phyloP scores from a whole-genome alignment of 2,888 invertebrate genomes.

The Tetragnatha montana region DNA sequence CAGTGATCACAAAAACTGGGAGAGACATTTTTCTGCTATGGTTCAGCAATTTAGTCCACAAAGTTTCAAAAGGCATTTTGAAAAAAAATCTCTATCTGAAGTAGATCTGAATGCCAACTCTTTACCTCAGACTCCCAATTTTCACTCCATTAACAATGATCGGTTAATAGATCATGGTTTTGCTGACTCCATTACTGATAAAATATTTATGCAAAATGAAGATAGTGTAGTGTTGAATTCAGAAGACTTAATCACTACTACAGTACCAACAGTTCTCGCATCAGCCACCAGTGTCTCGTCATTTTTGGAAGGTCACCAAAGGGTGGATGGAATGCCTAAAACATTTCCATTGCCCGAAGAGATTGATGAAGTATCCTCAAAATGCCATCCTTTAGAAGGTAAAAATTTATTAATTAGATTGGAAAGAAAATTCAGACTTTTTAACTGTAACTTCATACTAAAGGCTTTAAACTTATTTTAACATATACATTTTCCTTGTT shows the following conservation, averaged over 20 bases:
- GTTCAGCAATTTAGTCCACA: background rate
- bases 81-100: background rate
- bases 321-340: background rate
- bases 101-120: background rate
- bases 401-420: background rate
- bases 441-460: too few species aligned
- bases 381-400: conserved; percentile 14
- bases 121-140: background rate
- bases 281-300: background rate
- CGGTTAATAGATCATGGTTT: background rate
- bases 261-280: background rate
- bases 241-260: background rate
- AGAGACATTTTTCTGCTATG: conserved; percentile 26
- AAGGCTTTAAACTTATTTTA: too few species aligned
- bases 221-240: background rate
- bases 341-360: background rate
- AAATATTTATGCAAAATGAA: background rate
- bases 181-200: background rate
- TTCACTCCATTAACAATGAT: background rate
- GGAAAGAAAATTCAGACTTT: too few species aligned
- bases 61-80: background rate
- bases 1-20: conserved; percentile 28
- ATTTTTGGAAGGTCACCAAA: background rate
- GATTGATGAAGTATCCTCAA: background rate
- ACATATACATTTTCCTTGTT: too few species aligned